These are phyloP conservation scores for Lucilia cuprina DNA, from an alignment of 1,140 invertebrate genomes.

Conservation along the genomic window DNA sequence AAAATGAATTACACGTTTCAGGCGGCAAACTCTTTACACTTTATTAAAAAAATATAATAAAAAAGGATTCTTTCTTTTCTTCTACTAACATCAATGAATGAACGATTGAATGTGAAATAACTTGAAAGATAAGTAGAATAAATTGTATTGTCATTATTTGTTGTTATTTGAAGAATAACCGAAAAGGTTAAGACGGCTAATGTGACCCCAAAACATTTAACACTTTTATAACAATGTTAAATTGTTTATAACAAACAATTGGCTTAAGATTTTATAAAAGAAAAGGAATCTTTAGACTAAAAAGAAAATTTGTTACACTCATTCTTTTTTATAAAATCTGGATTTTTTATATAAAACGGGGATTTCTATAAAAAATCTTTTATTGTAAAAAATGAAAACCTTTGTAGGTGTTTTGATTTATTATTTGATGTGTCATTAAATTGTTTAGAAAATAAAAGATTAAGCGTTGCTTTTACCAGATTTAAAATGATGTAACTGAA, in stretches of 20 bases:
- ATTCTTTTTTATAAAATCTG: neutral
- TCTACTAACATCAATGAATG: neutral
- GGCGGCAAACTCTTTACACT: neutral
- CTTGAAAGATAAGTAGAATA: neutral
- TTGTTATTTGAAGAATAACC: neutral
- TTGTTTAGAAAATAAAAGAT: neutral
- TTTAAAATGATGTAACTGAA: neutral
- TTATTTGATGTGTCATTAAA: neutral
- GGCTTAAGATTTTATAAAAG: neutral
- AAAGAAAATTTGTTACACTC: neutral
- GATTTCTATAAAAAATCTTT: neutral
- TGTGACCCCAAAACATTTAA: neutral
- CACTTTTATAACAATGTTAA: neutral
- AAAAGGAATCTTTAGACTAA: neutral
- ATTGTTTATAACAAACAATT: conserved; percentile 2
- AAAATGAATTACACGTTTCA: neutral
- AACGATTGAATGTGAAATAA: neutral
- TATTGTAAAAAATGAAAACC: neutral
- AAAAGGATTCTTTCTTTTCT: neutral
- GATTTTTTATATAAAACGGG: neutral
- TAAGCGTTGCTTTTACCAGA: neutral
- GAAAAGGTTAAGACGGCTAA: neutral
- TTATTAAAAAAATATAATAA: neutral
- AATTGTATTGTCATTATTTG: neutral
- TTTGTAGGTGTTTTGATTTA: conserved; percentile 11